Evolutionary conservation across 2,797 vertebrate species (phyloP).

Genomic region (Myotis findleyi): DNA sequence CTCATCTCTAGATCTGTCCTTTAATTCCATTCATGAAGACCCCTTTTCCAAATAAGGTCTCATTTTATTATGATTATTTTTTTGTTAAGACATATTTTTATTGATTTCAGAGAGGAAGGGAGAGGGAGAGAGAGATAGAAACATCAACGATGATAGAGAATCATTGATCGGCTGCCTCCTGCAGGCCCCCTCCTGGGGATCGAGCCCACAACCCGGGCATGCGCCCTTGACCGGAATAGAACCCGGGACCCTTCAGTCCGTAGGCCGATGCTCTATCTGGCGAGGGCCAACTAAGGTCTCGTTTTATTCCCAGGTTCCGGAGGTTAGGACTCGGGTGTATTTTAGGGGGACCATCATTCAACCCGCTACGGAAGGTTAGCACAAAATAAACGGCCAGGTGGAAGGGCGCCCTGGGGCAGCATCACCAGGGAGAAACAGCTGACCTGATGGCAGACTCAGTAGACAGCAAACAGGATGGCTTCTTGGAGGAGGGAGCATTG

Average conservation of each 20-base stretch:
- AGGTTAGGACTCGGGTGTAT: not conserved
- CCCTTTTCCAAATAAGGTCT: not conserved
- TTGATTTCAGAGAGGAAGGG: too few species aligned
- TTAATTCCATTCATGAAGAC: not conserved
- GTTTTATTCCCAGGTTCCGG: not conserved
- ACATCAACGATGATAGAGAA: too few species aligned
- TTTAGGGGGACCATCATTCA: not conserved
- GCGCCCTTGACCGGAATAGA: too few species aligned
- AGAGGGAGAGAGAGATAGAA: too few species aligned
- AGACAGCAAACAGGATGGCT: not conserved
- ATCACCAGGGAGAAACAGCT: not conserved
- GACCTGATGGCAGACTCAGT: not conserved
- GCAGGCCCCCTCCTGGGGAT: too few species aligned
- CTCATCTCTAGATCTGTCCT: not conserved
- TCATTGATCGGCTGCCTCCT: too few species aligned
- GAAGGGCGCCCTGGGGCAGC: too few species aligned
- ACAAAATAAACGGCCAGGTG: not conserved
- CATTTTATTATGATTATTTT: too few species aligned
- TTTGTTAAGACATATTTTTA: too few species aligned
- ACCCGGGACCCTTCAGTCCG: too few species aligned
- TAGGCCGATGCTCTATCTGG: too few species aligned
- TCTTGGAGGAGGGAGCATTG: not conserved
- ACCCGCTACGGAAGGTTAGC: not conserved
- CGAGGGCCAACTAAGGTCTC: not conserved
- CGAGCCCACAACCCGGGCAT: too few species aligned